Conservation (phyloP, 2,797 vertebrate genomes). For the Alca torda region DNA sequence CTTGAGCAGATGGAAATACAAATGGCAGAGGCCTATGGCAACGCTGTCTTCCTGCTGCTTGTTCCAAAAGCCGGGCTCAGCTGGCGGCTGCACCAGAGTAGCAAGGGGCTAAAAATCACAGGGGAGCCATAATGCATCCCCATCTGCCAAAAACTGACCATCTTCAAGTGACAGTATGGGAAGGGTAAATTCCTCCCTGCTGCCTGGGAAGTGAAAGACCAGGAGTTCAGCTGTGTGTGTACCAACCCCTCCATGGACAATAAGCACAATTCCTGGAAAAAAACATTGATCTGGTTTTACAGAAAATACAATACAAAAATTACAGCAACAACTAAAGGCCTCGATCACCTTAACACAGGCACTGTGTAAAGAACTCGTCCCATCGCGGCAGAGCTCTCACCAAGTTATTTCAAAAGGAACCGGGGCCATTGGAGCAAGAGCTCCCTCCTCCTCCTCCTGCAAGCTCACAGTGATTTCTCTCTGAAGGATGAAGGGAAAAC, state of each 20-base stretch:
- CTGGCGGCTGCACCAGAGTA: not conserved
- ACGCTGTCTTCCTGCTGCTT: not conserved
- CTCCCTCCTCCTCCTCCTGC: not conserved
- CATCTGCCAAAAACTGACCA: not conserved
- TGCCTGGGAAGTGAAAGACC: not conserved
- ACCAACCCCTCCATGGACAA: not conserved
- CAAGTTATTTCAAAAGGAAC: not conserved
- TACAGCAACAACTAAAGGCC: not conserved
- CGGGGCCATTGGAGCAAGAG: rapidly evolving
- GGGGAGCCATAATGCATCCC: not conserved
- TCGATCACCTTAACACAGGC: rapidly evolving
- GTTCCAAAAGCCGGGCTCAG: not conserved
- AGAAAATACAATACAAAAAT: not conserved
- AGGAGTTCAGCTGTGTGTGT: not conserved
- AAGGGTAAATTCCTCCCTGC: not conserved
- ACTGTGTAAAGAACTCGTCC: rapidly evolving
- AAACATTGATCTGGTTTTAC: not conserved
- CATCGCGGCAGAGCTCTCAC: rapidly evolving
- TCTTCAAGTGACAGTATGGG: not conserved
- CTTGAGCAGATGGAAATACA: rapidly evolving
- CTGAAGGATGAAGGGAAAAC: not conserved
- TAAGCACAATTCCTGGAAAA: not conserved
- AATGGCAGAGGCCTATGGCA: not conserved
- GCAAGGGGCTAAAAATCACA: not conserved
- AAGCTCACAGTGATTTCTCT: rapidly evolving